Evolutionary conservation across 2,797 vertebrate species (phyloP), one percentile per base, ranked within the genome.

Genomic region (Notolabrus celidotus): DNA sequence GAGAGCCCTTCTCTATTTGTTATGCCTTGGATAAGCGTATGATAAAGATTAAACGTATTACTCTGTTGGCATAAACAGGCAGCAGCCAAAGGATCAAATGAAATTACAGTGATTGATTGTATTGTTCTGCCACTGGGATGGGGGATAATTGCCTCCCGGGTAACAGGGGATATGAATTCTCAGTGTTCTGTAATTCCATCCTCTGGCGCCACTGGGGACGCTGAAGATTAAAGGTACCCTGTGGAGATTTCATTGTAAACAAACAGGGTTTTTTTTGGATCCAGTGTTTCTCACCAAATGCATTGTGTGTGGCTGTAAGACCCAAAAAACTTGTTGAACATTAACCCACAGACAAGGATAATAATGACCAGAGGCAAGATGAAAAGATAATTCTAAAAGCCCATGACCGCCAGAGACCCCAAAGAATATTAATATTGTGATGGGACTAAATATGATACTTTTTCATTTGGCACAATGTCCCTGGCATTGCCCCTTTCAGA

Each of bases 21-120:
- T 90, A 91, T 89, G 91, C 88, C 84, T 83, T 76, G 60, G 89
- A 93, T 92, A 92, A 92, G 90, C 91, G 84, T 85, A 88, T 87
- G 92, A 93, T 94, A 92, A 92, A 94, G 92, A 94, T 94, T 93
- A 92, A 94, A 94, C 90, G 89, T 92, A 94, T 95, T 94, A 94
- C 91, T 91, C 83, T 88, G 87, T 86, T 89, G 90, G 88, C 87
- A 93, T 92, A 93, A 93, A 93, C 90, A 93, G 92, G 89, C 90
- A 90, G 92, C 85, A 92, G 88, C 92, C 89, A 88, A 92, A 88
- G 92, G 91, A 92, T 91, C 89, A 91, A 94, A 94, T 94, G 86
- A 94, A 93, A 94, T 94, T 94, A 94, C 83, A 84, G 85, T 92
- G 93, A 93, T 90, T 90, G 92, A 94, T 94, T 92, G 87, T 91